phyloP scores from a whole-genome alignment of 2,888 invertebrate species.

The Chalcosyrphus nemorum region DNA sequence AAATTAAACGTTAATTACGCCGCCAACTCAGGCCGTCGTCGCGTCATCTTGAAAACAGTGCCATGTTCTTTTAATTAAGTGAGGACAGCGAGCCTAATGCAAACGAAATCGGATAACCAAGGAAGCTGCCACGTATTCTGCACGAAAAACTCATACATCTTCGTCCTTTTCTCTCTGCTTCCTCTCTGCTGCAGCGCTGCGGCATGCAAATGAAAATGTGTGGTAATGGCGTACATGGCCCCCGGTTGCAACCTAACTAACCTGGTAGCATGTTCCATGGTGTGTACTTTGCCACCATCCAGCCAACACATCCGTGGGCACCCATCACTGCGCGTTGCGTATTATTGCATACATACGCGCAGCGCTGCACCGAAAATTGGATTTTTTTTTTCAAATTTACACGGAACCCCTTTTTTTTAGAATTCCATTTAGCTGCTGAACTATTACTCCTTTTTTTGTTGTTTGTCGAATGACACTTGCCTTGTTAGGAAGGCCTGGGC shows the following conservation, averaged over 20 bases:
- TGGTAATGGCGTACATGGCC: conserved; percentile 71
- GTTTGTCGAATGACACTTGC: conserved; percentile 58
- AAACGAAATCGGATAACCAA: conserved; percentile 50
- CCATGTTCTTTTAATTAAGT: conserved; percentile 72
- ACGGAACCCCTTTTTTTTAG: conserved; percentile 45
- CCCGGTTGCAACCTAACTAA: conserved; percentile 69
- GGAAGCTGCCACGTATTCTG: conserved; percentile 24
- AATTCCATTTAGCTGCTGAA: not conserved
- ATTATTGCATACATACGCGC: not conserved
- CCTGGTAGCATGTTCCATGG: conserved; percentile 71
- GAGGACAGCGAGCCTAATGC: conserved; percentile 58
- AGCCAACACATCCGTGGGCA: conserved; percentile 53
- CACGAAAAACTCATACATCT: not conserved
- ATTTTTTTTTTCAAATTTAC: conserved; percentile 72
- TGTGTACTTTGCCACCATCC: conserved; percentile 70
- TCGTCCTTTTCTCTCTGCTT: not conserved
- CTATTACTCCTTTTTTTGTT: not conserved
- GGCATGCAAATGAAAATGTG: conserved; percentile 71
- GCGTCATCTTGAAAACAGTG: conserved; percentile 44
- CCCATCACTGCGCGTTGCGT: conserved; percentile 53
- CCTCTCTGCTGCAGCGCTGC: conserved; percentile 1
- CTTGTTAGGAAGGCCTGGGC: not conserved
- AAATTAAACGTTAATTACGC: conserved; percentile 61
- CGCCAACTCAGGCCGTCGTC: not conserved
- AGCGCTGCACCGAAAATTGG: conserved; percentile 61